Conservation (phyloP, 2,113 vertebrate genomes). For the Varanus salvator region DNA sequence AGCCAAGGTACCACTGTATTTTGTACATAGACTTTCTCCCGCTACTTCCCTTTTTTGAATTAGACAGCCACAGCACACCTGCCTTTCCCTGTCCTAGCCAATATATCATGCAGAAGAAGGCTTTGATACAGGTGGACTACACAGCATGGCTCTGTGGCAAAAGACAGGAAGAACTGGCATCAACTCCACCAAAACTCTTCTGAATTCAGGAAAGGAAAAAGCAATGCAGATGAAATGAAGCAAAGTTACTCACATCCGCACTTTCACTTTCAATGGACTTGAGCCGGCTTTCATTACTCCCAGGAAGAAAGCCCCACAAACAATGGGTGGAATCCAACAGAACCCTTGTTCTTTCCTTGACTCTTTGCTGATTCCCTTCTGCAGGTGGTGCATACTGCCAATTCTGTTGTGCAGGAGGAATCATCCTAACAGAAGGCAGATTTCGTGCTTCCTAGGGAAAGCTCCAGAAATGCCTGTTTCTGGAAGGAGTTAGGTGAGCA, state of each 20-base stretch:
- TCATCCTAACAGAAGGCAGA: too few species aligned
- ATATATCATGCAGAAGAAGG: not conserved
- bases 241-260: not conserved
- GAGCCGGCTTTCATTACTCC: not conserved
- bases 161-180: too few species aligned
- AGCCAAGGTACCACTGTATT: too few species aligned
- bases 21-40: not conserved
- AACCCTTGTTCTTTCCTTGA: too few species aligned
- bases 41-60: not conserved
- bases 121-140: not conserved
- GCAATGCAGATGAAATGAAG: not conserved
- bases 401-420: too few species aligned
- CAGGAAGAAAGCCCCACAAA: not conserved
- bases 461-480: too few species aligned
- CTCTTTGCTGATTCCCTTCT: not conserved
- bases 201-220: not conserved
- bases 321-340: not conserved
- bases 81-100: not conserved
- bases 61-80: not conserved
- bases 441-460: too few species aligned
- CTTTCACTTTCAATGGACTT: not conserved
- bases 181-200: not conserved
- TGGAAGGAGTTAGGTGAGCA: too few species aligned
- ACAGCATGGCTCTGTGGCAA: not conserved
- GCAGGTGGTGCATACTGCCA: too few species aligned